Evolutionary conservation across 2,888 invertebrate genomes (phyloP).

Genomic region (Octodonta nipae): DNA sequence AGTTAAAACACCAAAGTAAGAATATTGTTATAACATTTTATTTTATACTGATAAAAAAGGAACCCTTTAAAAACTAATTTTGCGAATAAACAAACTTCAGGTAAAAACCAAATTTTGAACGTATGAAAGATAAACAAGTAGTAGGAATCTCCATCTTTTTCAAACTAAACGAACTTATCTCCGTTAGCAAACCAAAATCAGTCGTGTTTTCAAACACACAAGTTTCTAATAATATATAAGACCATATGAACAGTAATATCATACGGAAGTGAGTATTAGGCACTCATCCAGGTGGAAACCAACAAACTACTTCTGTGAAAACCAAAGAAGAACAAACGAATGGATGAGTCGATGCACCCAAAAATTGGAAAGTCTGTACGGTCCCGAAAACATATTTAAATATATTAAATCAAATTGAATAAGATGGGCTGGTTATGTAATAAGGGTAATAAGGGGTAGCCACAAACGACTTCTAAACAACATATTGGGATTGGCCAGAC

Average conservation of each 20-base stretch:
- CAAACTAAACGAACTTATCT: too few species aligned
- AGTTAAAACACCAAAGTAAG: too few species aligned
- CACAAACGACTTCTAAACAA: not conserved
- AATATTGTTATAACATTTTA: too few species aligned
- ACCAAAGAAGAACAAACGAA: not conserved
- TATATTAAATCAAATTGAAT: constrained; percentile 1
- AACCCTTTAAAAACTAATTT: too few species aligned
- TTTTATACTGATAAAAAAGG: too few species aligned
- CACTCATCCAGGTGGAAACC: constrained; percentile 1
- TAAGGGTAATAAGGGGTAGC: constrained; percentile 1
- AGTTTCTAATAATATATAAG: too few species aligned
- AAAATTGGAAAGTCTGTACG: not conserved
- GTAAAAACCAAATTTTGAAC: too few species aligned
- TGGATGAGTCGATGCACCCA: not conserved
- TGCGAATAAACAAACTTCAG: too few species aligned
- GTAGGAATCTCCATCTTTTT: too few species aligned
- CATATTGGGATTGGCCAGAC: not conserved
- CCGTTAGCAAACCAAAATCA: too few species aligned
- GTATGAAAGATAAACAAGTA: too few species aligned
- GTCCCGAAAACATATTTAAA: not conserved
- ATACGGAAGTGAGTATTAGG: not conserved
- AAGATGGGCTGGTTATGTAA: constrained; percentile 1
- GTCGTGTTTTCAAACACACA: too few species aligned
- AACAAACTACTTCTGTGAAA: constrained; percentile 1
- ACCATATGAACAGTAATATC: not conserved